Conservation (phyloP, 2,888 invertebrate species). For the Diaprepes abbreviatus region DNA sequence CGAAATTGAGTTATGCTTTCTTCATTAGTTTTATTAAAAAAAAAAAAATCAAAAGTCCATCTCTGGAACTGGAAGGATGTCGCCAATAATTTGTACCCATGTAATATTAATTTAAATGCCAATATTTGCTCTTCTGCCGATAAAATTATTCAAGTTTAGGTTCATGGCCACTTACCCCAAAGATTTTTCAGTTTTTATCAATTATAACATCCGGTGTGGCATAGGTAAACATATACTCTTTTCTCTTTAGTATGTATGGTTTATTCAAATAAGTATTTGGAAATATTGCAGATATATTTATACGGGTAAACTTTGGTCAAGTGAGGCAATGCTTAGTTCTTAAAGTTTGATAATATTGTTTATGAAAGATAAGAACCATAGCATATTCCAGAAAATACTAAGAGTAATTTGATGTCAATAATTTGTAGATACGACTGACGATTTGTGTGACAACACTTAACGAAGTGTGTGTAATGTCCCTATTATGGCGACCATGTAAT, state of each 20-base stretch:
- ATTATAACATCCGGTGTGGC: conserved; percentile 28
- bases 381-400: no score
- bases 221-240: conserved; percentile 23
- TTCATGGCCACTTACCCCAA: conserved; percentile 52
- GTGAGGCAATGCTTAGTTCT: neutral
- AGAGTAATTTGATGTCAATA: no score
- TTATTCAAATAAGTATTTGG: conserved; percentile 14
- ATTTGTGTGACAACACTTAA: no score
- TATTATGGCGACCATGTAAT: no score
- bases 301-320: conserved; percentile 7
- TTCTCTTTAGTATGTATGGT: neutral
- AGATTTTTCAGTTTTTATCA: conserved; percentile 46
- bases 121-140: conserved; percentile 38
- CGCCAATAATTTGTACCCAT: conserved; percentile 17
- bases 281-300: neutral
- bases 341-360: no score
- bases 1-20: no score
- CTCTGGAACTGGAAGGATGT: neutral
- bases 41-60: neutral
- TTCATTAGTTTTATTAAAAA: no score
- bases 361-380: no score
- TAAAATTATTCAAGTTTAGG: conserved; percentile 46
- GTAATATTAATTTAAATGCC: conserved; percentile 36
- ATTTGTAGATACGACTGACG: no score
- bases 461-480: no score